Percentiles rank a stretch among this genome's conserved stretches.
Evolutionary conservation across 2,888 invertebrate species (phyloP).

Genomic region (Muschampia plurimacula): DNA sequence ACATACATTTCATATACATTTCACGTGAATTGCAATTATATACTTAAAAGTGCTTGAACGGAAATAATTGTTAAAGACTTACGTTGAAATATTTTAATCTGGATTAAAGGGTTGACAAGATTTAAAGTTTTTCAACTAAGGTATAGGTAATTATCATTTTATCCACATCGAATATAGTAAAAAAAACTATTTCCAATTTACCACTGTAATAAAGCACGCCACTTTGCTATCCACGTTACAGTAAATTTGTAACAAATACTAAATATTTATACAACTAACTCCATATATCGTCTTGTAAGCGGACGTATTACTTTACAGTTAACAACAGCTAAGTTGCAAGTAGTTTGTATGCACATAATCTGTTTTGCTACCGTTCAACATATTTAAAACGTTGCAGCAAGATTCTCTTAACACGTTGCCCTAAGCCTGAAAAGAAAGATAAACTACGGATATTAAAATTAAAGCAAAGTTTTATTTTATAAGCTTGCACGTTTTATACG

Average conservation of each 20-base stretch:
- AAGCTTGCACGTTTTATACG: conserved; percentile 17
- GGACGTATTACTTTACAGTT: conserved; percentile 41
- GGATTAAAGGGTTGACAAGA: too few relatives aligned
- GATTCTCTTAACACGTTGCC: conserved; percentile 45
- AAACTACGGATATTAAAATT: conserved; percentile 26
- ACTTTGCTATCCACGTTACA: background rate
- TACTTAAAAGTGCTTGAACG: too few relatives aligned
- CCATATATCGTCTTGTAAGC: conserved; percentile 29
- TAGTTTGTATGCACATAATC: conserved; percentile 54
- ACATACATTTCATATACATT: background rate
- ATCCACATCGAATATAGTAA: too few relatives aligned
- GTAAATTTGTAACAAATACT: background rate
- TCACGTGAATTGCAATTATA: too few relatives aligned
- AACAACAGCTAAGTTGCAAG: conserved; percentile 45
- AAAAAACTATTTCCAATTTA: too few relatives aligned
- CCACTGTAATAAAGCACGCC: background rate
- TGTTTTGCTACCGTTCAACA: conserved; percentile 51
- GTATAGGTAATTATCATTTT: too few relatives aligned
- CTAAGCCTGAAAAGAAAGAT: conserved; percentile 35
- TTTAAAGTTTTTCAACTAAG: too few relatives aligned
- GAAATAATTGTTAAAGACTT: too few relatives aligned
- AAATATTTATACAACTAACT: conserved; percentile 14
- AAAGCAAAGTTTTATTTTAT: conserved; percentile 17
- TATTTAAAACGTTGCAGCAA: conserved; percentile 52
- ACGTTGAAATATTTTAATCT: too few relatives aligned